Evolutionary conservation across 1,140 invertebrate genomes (phyloP).

Genomic region (Bombus balteatus): DNA sequence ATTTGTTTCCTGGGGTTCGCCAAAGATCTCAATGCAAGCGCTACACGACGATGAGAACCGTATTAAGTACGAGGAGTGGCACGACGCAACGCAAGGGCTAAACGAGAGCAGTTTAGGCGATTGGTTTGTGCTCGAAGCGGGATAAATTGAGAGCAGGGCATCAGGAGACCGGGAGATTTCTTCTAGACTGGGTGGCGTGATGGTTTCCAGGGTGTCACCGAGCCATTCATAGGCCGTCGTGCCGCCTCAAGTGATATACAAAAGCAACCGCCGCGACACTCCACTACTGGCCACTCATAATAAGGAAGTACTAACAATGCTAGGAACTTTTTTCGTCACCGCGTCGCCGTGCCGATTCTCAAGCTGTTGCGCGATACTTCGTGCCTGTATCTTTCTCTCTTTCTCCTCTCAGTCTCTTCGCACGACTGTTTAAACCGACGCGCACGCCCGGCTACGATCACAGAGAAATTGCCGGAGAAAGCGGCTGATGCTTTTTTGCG

Average conservation of each 20-base stretch:
- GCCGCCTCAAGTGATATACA: conserved; percentile 67
- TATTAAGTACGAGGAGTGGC: not conserved
- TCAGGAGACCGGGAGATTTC: conserved; percentile 42
- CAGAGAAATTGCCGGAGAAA: conserved; percentile 40
- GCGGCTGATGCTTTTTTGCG: not conserved
- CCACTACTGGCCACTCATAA: conserved; percentile 66
- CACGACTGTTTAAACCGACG: not conserved
- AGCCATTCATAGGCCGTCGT: conserved; percentile 57
- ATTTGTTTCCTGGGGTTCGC: too few species aligned
- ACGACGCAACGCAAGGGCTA: not conserved
- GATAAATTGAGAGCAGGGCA: conserved; percentile 39
- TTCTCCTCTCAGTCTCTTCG: too few species aligned
- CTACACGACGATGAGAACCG: not conserved
- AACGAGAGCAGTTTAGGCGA: conserved; percentile 21
- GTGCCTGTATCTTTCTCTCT: not conserved
- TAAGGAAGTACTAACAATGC: conserved; percentile 68
- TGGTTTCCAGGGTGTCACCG: conserved; percentile 47
- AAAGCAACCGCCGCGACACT: conserved; percentile 55
- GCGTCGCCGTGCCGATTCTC: conserved; percentile 37
- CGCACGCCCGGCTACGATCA: not conserved
- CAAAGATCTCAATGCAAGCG: too few species aligned
- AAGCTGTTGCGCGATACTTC: conserved; percentile 4
- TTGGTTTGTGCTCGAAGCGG: conserved; percentile 38
- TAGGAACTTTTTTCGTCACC: conserved; percentile 57
- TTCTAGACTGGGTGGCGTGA: conserved; percentile 46